A percentile compares a stretch with the other conserved stretches of the same genome.
Conservation (phyloP, 2,797 vertebrate species). For the Rhinogobio ventralis region DNA sequence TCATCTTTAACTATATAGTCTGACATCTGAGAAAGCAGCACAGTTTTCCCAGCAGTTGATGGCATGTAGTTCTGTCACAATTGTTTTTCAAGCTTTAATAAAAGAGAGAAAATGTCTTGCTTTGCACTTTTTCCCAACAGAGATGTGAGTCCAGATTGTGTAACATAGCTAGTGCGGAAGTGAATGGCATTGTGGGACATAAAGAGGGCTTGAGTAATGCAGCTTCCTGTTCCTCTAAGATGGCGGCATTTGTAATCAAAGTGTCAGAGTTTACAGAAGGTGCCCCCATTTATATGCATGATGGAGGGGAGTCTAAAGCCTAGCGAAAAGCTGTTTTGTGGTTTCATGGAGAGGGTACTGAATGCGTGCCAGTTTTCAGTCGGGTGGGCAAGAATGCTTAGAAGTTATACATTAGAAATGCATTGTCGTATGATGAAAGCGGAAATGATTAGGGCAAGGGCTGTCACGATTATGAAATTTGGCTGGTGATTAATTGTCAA, state of each 20-base stretch:
- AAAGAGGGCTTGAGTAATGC: conserved; percentile 69
- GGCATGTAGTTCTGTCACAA: conserved; percentile 3
- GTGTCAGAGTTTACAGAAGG: conserved; percentile 59
- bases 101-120: conserved; percentile 20
- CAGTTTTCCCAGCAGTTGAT: background rate
- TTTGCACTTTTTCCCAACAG: conserved; percentile 33
- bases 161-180: conserved; percentile 64
- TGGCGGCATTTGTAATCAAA: conserved; percentile 62
- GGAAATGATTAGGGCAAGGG: background rate
- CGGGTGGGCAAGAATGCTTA: background rate
- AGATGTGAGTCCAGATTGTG: conserved; percentile 57
- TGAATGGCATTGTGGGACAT: conserved; percentile 72
- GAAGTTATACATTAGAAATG: background rate
- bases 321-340: conserved; percentile 3
- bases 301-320: background rate
- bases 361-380: background rate
- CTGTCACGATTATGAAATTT: background rate
- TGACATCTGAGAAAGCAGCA: background rate
- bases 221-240: conserved; percentile 67
- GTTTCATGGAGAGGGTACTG: background rate
- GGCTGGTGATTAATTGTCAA: too few species aligned
- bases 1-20: background rate
- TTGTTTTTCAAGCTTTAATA: conserved; percentile 25
- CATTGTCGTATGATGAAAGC: background rate
- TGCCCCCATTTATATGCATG: background rate